Conservation (phyloP, 2,888 invertebrate genomes). For the Pyrochroa serraticornis region DNA sequence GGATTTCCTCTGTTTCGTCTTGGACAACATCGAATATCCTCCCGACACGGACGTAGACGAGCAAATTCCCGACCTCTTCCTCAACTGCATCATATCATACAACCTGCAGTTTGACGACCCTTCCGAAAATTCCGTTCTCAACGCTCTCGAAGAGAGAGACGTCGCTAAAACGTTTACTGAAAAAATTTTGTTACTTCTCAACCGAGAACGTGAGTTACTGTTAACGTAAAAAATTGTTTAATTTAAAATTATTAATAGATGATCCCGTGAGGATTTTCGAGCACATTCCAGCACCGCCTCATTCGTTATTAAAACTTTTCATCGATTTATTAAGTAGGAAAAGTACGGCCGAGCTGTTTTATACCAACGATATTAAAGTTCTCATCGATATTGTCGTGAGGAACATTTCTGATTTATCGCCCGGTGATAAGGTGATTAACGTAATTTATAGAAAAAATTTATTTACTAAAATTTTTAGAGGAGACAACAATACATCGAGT, state of each 20-base stretch:
- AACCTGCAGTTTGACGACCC: slow-evolving; percentile 82
- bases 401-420: slow-evolving; percentile 86
- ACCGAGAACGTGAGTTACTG: slow-evolving; percentile 78
- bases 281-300: slow-evolving; percentile 78
- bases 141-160: slow-evolving; percentile 70
- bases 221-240: slow-evolving; percentile 11
- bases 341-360: slow-evolving; percentile 85
- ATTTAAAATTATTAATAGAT: slow-evolving; percentile 62
- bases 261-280: slow-evolving; percentile 87
- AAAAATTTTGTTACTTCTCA: slow-evolving; percentile 83
- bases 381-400: slow-evolving; percentile 91
- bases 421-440: slow-evolving; percentile 77
- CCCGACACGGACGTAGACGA: slow-evolving; percentile 83
- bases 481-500: slow-evolving; percentile 77
- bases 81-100: slow-evolving; percentile 84
- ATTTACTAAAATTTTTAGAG: slow-evolving; percentile 59
- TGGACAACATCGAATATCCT: slow-evolving; percentile 82
- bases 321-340: slow-evolving; percentile 82
- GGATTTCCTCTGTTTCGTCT: slow-evolving; percentile 79
- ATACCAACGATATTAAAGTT: slow-evolving; percentile 94
- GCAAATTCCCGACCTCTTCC: slow-evolving; percentile 82
- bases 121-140: slow-evolving; percentile 73
- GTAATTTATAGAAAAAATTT: slow-evolving; percentile 9
- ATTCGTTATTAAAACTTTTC: slow-evolving; percentile 88
- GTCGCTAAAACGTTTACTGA: slow-evolving; percentile 89